A percentile compares a stretch with the other conserved stretches of the same genome.
Conservation (phyloP, 2,797 vertebrate species). For the Ctenopoma multispine region DNA sequence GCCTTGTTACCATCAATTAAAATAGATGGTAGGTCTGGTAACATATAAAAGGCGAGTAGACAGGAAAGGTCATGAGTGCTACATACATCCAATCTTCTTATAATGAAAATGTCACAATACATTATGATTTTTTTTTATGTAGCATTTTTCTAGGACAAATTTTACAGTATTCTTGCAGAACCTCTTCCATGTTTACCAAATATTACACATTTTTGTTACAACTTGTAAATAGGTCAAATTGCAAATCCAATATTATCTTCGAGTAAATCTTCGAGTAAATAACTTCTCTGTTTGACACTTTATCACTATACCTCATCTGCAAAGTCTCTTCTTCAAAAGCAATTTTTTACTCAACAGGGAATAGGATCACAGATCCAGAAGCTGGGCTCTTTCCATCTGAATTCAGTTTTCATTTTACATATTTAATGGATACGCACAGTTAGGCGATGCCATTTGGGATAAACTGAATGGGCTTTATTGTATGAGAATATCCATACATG, state of each 20-base stretch:
- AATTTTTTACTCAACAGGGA: conserved; percentile 36
- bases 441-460: background rate
- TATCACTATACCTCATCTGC: conserved; percentile 29
- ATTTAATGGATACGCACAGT: background rate
- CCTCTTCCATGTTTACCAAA: background rate
- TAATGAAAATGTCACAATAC: background rate
- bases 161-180: background rate
- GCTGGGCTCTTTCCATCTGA: conserved; percentile 20
- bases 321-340: conserved; percentile 33
- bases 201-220: background rate
- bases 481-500: background rate
- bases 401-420: conserved; percentile 12
- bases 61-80: too few species aligned
- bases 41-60: too few species aligned
- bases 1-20: too few species aligned
- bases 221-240: conserved; percentile 23
- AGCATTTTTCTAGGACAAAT: background rate
- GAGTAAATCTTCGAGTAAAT: conserved; percentile 9
- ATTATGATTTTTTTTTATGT: background rate
- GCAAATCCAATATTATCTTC: conserved; percentile 20
- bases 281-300: conserved; percentile 37
- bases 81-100: background rate
- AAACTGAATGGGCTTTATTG: background rate
- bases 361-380: conserved; percentile 12
- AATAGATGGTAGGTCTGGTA: too few species aligned